Evolutionary conservation across 2,888 invertebrate genomes (phyloP).

Genomic region (Nowickia ferox): DNA sequence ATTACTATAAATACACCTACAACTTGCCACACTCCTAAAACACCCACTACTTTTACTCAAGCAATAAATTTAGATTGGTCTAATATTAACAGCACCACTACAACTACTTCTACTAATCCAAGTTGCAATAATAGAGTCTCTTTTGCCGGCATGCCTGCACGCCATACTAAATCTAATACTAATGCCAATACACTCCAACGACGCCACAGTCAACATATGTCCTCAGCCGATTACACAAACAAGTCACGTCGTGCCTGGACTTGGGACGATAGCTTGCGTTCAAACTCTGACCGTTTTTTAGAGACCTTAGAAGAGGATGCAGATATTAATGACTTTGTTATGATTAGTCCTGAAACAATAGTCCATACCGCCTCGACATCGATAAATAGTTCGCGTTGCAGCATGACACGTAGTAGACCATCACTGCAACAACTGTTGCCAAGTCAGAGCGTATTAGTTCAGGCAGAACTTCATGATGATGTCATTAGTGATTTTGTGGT

Average conservation of each 20-base stretch:
- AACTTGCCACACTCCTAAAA: constrained; percentile 42
- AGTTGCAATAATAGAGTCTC: constrained; percentile 59
- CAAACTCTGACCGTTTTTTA: constrained; percentile 82
- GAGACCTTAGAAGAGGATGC: constrained; percentile 81
- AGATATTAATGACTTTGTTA: constrained; percentile 59
- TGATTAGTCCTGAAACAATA: constrained; percentile 24
- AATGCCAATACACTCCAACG: constrained; percentile 39
- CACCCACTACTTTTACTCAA: constrained; percentile 27
- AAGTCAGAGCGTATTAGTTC: not conserved
- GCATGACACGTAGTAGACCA: constrained; percentile 53
- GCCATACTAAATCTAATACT: not conserved
- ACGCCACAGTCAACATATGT: constrained; percentile 63
- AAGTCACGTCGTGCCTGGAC: constrained; percentile 78
- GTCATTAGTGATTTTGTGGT: constrained; percentile 58
- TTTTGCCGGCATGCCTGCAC: constrained; percentile 51
- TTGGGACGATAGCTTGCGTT: constrained; percentile 82
- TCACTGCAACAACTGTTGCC: constrained; percentile 58
- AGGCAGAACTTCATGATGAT: constrained; percentile 22
- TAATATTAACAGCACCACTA: constrained; percentile 1
- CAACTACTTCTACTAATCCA: constrained; percentile 5
- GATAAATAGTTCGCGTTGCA: constrained; percentile 67
- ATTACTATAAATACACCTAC: constrained; percentile 32
- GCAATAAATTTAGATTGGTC: constrained; percentile 35
- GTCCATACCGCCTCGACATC: constrained; percentile 73
- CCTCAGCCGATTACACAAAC: constrained; percentile 17